Base-by-base conservation (phyloP, 1,140 invertebrate species). In the Stratiolaelaps scimitus region DNA sequence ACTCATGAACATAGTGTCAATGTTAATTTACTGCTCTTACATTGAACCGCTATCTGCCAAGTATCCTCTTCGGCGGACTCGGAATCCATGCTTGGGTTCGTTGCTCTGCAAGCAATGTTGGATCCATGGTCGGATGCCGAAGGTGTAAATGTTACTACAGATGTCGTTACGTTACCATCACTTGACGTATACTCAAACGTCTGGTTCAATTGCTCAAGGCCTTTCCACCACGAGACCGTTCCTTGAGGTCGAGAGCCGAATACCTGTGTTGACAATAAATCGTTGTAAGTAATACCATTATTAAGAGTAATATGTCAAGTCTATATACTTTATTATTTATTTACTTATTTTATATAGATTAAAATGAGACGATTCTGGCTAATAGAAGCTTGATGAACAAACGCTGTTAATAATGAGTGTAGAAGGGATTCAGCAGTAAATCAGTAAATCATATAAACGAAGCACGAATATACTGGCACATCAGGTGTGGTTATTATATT, bases 101-200 rank as follows among this genome's bases (percentile, higher is more conserved):
- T 29, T 19, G 67, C 67, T 20, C 67, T 45, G 46, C 67, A 68
- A 19, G 64, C 43, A 13, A 68, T 19, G 30, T 68, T 19, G 26
- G 30, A 66, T 34, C 45, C 64, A 34, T 66, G 43, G 19, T 68
- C 67, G 19, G 28, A 23, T 4, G 28, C 53, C 1, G 65, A 28
- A 19, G 67, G 65, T 28, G 46, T 70, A 44, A 71, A 69, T 10
- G 66, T 67, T 23, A 71, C 20, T 30, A 65, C 65, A 28, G 66
- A 69, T 19, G 65, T 69, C 28, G 69, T 67, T 5, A 71, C 19
- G 44, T 71, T 71, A 10, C 67, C 70, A 29, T 70, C 65, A 17
- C 48, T 53, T 0, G 67, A 47, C 17, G 60, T 68, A 30, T 68
- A 67, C 45, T 69, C 68, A 26, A 66, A 65, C 1, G 68, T 66